Percentiles rank a stretch among this genome's conserved stretches.
These are phyloP conservation scores for Helicoverpa armigera DNA, from an alignment of 1,140 invertebrate genomes.

Conservation along the genomic window DNA sequence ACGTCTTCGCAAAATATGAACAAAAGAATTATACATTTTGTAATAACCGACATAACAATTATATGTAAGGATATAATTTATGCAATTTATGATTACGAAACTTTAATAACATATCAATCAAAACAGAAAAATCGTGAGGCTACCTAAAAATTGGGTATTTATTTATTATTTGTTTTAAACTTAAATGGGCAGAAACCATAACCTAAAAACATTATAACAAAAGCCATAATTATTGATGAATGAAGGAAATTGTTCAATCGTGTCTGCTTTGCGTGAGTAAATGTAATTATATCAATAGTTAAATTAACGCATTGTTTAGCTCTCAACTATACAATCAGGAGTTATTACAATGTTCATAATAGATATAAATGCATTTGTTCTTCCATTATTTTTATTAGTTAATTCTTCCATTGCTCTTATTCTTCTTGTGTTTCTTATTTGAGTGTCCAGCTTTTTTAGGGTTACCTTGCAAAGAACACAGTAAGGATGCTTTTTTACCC, in stretches of 20 bases:
- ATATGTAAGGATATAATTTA: slow-evolving; percentile 6
- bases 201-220: slow-evolving; percentile 37
- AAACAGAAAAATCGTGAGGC: slow-evolving; percentile 25
- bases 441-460: too few species aligned
- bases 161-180: slow-evolving; percentile 32
- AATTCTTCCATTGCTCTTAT: background rate
- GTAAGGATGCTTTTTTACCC: too few species aligned
- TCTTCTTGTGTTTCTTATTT: background rate
- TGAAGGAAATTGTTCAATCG: slow-evolving; percentile 25
- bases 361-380: too few species aligned
- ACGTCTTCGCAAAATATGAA: slow-evolving; percentile 1
- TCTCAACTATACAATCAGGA: background rate
- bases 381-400: background rate
- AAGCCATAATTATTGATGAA: slow-evolving; percentile 23
- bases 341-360: background rate
- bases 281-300: slow-evolving; percentile 32
- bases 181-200: slow-evolving; percentile 21
- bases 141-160: slow-evolving; percentile 22
- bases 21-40: background rate
- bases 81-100: slow-evolving; percentile 9
- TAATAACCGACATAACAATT: slow-evolving; percentile 13
- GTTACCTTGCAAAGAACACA: too few species aligned
- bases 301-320: slow-evolving; percentile 34
- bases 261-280: slow-evolving; percentile 15
- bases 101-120: slow-evolving; percentile 17